Evolutionary conservation across 2,797 vertebrate genomes (phyloP), one percentile per base, ranked within the genome.

Genomic region (Erpetoichthys calabaricus): DNA sequence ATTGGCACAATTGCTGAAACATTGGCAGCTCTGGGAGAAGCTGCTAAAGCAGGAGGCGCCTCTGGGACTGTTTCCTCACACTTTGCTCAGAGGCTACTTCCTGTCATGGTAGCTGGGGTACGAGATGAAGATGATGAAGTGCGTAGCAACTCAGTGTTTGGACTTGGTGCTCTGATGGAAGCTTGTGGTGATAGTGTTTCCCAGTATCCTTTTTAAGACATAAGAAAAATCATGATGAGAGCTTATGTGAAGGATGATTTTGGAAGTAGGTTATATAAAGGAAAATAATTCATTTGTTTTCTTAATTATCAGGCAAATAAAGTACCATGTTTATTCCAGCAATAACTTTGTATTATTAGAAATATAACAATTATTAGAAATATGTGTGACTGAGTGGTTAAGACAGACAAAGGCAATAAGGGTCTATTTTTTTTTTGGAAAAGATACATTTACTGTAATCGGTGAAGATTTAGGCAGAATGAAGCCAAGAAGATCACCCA

Each of bases 141-240:
- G 45, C 87, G 91, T 55, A 93, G 89, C 74, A 95, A 95, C 68
- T 82, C 87, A 1, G 78, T 93, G 63, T 94, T 85, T 1, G 89
- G 86, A 25, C 72, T 95, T 64, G 92, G 92, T 1, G 82, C 84
- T 54, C 79, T 93, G 62, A 88, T 84, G 0, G 77, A 93, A 62
- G 88, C 90, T 0, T 86, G 88, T 0, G 89, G 88, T 50, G 73
- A 72, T 8, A 69, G 81, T 10, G 52, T 87, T 43, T 69, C 77
- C 4, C 76, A 85, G 91, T 95, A 95, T 95, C 92, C 88, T 89
- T 9, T 5, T 47, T 1, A 3, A 7, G 1, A 7, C 25, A 45
- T 7, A 2, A 4, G 8, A 43, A 42, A 53, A 7, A 53, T 7
- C 45, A 6, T 57, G 4, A 3, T 7, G 4, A 4, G 41, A 42